Evolutionary conservation across 2,113 vertebrate species (phyloP).

Genomic region (Andinoacara biseriatus): DNA sequence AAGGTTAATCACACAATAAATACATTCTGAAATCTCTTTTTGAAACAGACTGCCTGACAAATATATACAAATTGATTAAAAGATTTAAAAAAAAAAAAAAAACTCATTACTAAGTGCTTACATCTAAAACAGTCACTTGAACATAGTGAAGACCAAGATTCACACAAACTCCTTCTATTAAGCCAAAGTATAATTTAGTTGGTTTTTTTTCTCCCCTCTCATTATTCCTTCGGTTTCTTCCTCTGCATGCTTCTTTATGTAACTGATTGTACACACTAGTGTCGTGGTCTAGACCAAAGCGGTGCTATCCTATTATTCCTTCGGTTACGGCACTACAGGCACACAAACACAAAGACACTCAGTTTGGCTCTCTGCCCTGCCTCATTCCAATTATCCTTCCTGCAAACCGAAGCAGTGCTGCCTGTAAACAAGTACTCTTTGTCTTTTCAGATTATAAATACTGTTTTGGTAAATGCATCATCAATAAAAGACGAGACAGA

Average conservation of each 20-base stretch:
- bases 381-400: not conserved
- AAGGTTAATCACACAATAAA: constrained; percentile 75
- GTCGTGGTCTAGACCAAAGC: constrained; percentile 54
- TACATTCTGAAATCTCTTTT: constrained; percentile 78
- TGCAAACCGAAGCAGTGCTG: constrained; percentile 53
- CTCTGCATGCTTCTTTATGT: not conserved
- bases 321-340: constrained; percentile 66
- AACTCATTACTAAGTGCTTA: constrained; percentile 59
- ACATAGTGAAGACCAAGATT: constrained; percentile 46
- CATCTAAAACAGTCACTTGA: constrained; percentile 66
- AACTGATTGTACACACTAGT: constrained; percentile 71
- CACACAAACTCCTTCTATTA: constrained; percentile 29
- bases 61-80: constrained; percentile 72
- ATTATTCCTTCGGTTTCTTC: not conserved
- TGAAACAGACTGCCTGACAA: constrained; percentile 51
- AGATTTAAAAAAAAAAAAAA: constrained; percentile 16
- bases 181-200: constrained; percentile 2
- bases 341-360: constrained; percentile 70
- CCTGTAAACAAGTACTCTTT: constrained; percentile 79
- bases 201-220: not conserved
- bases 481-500: constrained; percentile 77
- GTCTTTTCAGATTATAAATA: constrained; percentile 80
- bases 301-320: constrained; percentile 36
- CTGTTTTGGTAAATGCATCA: constrained; percentile 82
- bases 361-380: constrained; percentile 52